Evolutionary conservation across 2,797 vertebrate genomes (phyloP), one percentile per base, ranked within the genome.

Genomic region (Acanthurus tractus): DNA sequence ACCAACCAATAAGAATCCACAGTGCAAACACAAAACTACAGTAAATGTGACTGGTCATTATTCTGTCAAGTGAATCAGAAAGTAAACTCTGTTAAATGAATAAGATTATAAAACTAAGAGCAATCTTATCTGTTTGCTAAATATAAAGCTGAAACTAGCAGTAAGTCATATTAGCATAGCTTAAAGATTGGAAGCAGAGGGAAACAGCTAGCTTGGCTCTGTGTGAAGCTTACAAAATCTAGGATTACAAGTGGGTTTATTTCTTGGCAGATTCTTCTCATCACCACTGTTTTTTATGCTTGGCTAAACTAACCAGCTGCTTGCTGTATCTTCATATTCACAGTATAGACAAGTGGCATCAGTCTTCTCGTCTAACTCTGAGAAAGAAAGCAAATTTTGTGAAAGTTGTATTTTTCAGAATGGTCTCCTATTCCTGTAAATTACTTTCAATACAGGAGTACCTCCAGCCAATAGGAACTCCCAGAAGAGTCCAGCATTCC

Each of bases 401-500:
- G 29, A 34, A 34, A 34, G 6, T 6, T 29, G 38, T 8, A 17
- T 49, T 23, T 23, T 10, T 10, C 29, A 18, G 38, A 42, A 17
- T 62, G 4, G 52, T 4, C 3, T 56, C 11, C 7, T 12, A 25
- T 42, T 48, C 52, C 53, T 67, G 58, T 20, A 56, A 49, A 18
- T 46, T 38, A 23, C 36, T 61, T 80, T 66, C 18, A 45, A 63
- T 67, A 25, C 10, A 38, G 9, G 18, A 23, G 13, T 52, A 29
- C 22, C 53, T 74, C 50, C 25, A 63, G 25, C 34, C 18, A 44
- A 9, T 38, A 22, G 13, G 6, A 45, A 22, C 36, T 65, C 40
- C 54, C 17, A 7, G 70, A 68, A 46, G 55, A 77, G 29, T 52
- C 25, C 54, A n/a, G 23, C 62, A 22, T 59, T 80, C 54, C 34